These are phyloP conservation scores for Coregonus sp. DNA, from an alignment of 2,797 vertebrate genomes.

Conservation along the genomic window DNA sequence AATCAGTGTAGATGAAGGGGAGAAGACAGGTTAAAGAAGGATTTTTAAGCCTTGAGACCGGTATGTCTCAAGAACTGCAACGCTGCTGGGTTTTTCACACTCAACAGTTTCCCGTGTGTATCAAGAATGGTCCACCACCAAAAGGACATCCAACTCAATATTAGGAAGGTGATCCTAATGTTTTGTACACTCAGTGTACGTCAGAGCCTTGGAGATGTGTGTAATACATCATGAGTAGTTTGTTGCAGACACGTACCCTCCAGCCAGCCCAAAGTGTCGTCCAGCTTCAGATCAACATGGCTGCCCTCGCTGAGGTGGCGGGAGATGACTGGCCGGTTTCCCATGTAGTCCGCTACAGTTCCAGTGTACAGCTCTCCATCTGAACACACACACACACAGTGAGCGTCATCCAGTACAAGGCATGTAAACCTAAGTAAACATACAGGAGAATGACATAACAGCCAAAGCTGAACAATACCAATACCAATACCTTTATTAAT, in stretches of 20 bases:
- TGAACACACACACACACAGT: conserved; percentile 45
- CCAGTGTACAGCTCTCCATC: conserved; percentile 90
- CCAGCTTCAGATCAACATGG: conserved; percentile 83
- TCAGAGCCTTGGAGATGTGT: neutral
- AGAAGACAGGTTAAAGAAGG: too few species aligned
- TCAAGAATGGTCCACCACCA: too few species aligned
- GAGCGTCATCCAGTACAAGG: neutral
- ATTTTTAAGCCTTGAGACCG: too few species aligned
- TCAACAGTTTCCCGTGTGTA: too few species aligned
- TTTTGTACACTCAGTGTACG: neutral
- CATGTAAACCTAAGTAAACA: neutral
- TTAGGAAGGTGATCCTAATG: neutral
- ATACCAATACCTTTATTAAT: neutral
- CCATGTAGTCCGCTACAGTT: conserved; percentile 91
- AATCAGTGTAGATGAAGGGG: too few species aligned
- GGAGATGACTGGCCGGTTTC: conserved; percentile 88
- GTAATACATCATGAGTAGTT: neutral
- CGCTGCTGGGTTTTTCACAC: too few species aligned
- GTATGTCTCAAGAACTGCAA: too few species aligned
- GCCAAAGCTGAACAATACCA: neutral
- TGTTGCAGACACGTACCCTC: conserved; percentile 75
- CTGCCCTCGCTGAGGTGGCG: conserved; percentile 80
- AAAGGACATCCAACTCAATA: too few species aligned
- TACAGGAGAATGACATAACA: neutral
- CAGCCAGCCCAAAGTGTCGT: conserved; percentile 86